These are phyloP conservation scores for Epizoanthus rinbou DNA, from an alignment of 92 coral and sea anemone genomes.

Conservation along the genomic window DNA sequence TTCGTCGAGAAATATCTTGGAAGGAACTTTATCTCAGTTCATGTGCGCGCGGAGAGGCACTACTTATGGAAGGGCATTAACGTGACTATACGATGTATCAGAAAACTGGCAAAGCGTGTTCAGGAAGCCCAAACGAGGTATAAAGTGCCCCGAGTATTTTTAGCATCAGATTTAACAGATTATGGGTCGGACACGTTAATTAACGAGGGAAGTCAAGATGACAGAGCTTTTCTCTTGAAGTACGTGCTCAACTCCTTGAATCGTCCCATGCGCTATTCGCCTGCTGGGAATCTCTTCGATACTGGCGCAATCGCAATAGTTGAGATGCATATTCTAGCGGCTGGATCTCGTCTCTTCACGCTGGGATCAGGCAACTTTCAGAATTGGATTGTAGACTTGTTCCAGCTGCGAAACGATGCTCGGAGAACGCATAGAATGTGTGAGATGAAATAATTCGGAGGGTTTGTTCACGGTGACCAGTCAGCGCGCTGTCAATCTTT, in stretches of 20 bases:
- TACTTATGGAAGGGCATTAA: slow-evolving; percentile 78
- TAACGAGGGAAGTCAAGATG: slow-evolving; percentile 54
- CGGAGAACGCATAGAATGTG: slow-evolving; percentile 85
- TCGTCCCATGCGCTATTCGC: slow-evolving; percentile 71
- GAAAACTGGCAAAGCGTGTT: slow-evolving; percentile 77
- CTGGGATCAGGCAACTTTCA: slow-evolving; percentile 96
- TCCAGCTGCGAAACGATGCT: slow-evolving; percentile 56
- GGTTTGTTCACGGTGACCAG: background rate
- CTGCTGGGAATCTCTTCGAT: slow-evolving; percentile 72
- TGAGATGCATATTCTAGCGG: slow-evolving; percentile 93
- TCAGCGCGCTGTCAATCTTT: background rate
- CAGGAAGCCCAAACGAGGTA: slow-evolving; percentile 60
- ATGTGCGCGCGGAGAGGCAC: slow-evolving; percentile 93
- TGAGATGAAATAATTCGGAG: slow-evolving; percentile 61
- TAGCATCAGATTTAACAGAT: slow-evolving; percentile 90
- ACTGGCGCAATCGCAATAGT: slow-evolving; percentile 89
- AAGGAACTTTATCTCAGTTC: slow-evolving; percentile 77
- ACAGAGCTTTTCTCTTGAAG: slow-evolving; percentile 62
- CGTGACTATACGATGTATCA: slow-evolving; percentile 80
- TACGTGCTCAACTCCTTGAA: slow-evolving; percentile 63
- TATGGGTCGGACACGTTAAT: slow-evolving; percentile 93
- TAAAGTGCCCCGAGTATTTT: slow-evolving; percentile 56
- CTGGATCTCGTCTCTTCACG: slow-evolving; percentile 83
- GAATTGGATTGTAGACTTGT: slow-evolving; percentile 85
- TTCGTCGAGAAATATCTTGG: slow-evolving; percentile 67